Conservation (phyloP, 2,113 vertebrate species). For the Cnemophilus loriae region DNA sequence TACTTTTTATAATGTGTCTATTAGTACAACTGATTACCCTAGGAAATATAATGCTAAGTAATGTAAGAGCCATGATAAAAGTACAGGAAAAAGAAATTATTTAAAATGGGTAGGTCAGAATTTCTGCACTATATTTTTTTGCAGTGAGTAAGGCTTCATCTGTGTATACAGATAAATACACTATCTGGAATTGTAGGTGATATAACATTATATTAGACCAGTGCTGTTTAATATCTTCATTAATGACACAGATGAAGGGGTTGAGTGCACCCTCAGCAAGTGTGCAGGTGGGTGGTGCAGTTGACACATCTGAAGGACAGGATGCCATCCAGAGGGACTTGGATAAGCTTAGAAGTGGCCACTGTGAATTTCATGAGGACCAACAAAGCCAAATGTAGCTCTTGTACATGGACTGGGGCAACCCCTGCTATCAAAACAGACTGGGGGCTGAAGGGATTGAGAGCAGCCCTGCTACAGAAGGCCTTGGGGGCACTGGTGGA, state of each 20-base stretch:
- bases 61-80: neutral
- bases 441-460: neutral
- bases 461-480: neutral
- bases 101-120: neutral
- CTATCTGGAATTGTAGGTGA: neutral
- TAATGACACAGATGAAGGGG: neutral
- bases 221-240: neutral
- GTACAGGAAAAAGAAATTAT: neutral
- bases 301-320: accelerated
- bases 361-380: neutral
- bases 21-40: neutral
- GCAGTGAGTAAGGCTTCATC: neutral
- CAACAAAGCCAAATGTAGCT: neutral
- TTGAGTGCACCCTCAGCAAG: neutral
- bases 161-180: neutral
- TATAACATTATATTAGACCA: neutral
- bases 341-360: neutral
- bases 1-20: neutral
- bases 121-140: neutral
- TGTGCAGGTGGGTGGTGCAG: neutral
- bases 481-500: neutral
- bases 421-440: neutral
- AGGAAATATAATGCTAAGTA: neutral
- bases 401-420: neutral
- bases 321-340: neutral